Conservation (phyloP, 2,797 vertebrate genomes). For the Sarcoramphus papa region DNA sequence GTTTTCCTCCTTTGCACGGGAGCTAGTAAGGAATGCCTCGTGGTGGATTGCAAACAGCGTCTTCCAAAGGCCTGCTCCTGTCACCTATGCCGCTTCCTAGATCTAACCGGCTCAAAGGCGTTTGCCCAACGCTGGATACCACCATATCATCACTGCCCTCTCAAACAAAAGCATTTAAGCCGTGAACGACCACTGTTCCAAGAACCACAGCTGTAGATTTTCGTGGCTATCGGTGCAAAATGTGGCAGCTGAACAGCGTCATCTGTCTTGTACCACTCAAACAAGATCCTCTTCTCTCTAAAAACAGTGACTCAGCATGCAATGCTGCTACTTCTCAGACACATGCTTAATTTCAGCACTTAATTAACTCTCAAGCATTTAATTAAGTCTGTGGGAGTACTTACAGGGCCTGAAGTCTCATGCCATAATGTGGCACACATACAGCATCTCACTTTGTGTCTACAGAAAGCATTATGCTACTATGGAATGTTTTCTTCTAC, state of each 20-base stretch:
- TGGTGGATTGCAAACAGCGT: background rate
- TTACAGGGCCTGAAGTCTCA: background rate
- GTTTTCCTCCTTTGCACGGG: background rate
- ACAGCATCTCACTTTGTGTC: background rate
- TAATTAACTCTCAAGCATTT: background rate
- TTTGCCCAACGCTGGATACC: background rate
- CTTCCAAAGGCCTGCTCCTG: background rate
- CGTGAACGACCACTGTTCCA: background rate
- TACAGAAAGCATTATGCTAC: background rate
- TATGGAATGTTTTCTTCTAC: background rate
- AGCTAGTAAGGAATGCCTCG: accelerated
- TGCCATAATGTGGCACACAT: too few species aligned
- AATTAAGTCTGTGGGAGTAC: background rate
- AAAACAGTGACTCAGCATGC: background rate
- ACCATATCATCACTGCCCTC: background rate
- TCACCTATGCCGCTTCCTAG: background rate
- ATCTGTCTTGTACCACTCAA: too few species aligned
- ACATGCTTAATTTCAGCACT: background rate
- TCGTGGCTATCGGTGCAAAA: background rate
- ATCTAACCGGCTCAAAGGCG: background rate
- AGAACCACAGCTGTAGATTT: background rate
- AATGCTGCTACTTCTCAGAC: background rate
- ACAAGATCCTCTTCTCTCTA: background rate
- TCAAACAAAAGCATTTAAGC: background rate
- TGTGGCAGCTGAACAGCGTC: background rate